A percentile compares a stretch with the other conserved stretches of the same genome.
Conservation (phyloP, 2,888 invertebrate species). For the Crepidodera aurea region DNA sequence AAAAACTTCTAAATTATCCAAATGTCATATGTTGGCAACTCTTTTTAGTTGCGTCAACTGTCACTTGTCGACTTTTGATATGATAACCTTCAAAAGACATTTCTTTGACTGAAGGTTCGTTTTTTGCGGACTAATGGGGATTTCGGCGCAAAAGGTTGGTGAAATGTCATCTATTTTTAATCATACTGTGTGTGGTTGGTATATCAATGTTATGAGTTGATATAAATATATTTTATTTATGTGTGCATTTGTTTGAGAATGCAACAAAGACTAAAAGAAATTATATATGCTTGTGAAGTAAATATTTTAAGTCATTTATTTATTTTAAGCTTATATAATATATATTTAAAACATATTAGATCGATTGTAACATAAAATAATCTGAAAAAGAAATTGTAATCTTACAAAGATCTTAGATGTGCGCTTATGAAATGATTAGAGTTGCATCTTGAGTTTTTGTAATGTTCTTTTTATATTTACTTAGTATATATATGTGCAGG, state of each 20-base stretch:
- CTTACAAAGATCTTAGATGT: constrained; percentile 12
- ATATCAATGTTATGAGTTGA: constrained; percentile 64
- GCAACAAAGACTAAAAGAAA: constrained; percentile 48
- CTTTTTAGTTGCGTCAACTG: too few relatives aligned
- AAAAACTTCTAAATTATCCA: background rate
- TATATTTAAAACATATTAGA: constrained; percentile 14
- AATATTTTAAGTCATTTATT: constrained; percentile 39
- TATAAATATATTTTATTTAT: constrained; percentile 51
- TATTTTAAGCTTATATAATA: constrained; percentile 30
- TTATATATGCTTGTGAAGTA: constrained; percentile 27
- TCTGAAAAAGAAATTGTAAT: constrained; percentile 1
- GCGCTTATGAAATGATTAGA: constrained; percentile 5
- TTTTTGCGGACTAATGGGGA: constrained; percentile 1
- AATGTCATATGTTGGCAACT: too few relatives aligned
- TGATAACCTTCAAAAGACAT: constrained; percentile 16
- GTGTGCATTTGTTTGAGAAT: constrained; percentile 64
- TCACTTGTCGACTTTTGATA: too few relatives aligned
- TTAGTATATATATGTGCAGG: background rate
- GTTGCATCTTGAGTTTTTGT: constrained; percentile 15
- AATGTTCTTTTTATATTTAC: constrained; percentile 8
- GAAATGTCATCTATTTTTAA: constrained; percentile 55
- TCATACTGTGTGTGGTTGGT: constrained; percentile 65
- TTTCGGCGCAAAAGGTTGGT: constrained; percentile 42
- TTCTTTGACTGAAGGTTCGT: background rate
- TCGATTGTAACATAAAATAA: constrained; percentile 21